Evolutionary conservation across 35 echinoderm and acorn worm genomes (phyloP).

Genomic region (Hemicentrotus pulcherrimus): DNA sequence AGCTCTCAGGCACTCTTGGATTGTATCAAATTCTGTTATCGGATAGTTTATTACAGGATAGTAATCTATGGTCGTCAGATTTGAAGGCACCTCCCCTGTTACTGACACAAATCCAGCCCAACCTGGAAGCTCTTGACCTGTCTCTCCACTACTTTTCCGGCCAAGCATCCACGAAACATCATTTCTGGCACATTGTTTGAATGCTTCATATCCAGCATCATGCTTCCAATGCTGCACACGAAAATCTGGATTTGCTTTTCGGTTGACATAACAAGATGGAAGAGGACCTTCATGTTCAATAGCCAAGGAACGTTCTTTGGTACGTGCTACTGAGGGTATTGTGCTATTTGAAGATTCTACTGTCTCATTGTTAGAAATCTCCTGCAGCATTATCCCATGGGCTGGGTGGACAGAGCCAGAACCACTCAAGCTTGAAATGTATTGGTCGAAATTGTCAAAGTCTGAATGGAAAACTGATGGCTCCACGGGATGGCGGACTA

Average conservation of each 20-base stretch:
- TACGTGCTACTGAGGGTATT: not conserved
- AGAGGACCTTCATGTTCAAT: not conserved
- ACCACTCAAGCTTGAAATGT: constrained; percentile 1
- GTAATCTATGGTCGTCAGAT: constrained; percentile 67
- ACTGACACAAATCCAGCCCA: constrained; percentile 70
- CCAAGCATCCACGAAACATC: not conserved
- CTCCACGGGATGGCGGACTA: constrained; percentile 55
- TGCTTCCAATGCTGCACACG: not conserved
- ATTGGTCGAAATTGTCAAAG: constrained; percentile 73
- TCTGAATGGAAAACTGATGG: constrained; percentile 68
- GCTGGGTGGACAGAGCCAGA: constrained; percentile 59
- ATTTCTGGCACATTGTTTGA: not conserved
- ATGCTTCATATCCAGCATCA: not conserved
- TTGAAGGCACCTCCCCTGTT: constrained; percentile 60
- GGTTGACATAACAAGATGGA: constrained; percentile 34
- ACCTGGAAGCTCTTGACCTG: constrained; percentile 59
- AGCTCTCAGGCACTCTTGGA: constrained; percentile 49
- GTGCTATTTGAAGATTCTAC: not conserved
- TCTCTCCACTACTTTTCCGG: not conserved
- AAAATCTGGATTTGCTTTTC: not conserved
- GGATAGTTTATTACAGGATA: constrained; percentile 76
- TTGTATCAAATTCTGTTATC: constrained; percentile 65
- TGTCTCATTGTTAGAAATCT: not conserved
- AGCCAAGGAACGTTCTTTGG: not conserved
- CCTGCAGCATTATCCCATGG: constrained; percentile 79